phyloP scores from a whole-genome alignment of 2,888 invertebrate genomes.

The Acleris sparsana region DNA sequence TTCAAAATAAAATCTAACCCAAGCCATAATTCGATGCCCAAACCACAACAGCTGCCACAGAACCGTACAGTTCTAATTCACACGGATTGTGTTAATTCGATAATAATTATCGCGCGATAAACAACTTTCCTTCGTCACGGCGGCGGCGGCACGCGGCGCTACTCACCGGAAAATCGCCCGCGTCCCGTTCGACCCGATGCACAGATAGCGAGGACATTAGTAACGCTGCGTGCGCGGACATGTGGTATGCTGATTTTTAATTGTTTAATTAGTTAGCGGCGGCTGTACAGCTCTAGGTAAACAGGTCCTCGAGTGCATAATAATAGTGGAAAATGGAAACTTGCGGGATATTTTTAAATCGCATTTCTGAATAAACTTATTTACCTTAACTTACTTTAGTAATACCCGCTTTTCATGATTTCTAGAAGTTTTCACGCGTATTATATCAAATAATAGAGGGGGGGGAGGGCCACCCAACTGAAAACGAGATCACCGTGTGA shows the following conservation, averaged over 20 bases:
- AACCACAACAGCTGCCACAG: slow-evolving; percentile 11
- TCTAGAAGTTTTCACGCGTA: too few relatives aligned
- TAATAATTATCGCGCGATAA: slow-evolving; percentile 34
- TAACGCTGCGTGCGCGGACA: slow-evolving; percentile 53
- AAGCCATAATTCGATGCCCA: not conserved
- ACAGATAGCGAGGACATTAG: slow-evolving; percentile 60
- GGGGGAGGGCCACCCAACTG: too few relatives aligned
- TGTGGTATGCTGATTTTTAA: slow-evolving; percentile 35
- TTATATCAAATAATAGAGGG: too few relatives aligned
- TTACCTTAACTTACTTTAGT: too few relatives aligned
- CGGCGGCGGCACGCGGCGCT: slow-evolving; percentile 52
- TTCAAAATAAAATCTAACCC: not conserved
- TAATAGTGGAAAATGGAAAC: too few relatives aligned
- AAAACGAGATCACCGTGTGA: too few relatives aligned
- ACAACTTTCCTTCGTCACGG: slow-evolving; percentile 47
- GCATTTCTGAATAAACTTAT: too few relatives aligned
- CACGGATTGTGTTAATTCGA: slow-evolving; percentile 33
- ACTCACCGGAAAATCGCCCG: slow-evolving; percentile 68
- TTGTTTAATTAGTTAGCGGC: slow-evolving; percentile 18
- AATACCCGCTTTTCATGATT: too few relatives aligned
- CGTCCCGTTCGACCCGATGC: slow-evolving; percentile 57
- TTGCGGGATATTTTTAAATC: too few relatives aligned
- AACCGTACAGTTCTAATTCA: slow-evolving; percentile 27
- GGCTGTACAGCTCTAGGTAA: not conserved
- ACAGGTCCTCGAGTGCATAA: not conserved